Evolutionary conservation across 2,888 invertebrate genomes (phyloP).

Genomic region (Muschampia plurimacula): DNA sequence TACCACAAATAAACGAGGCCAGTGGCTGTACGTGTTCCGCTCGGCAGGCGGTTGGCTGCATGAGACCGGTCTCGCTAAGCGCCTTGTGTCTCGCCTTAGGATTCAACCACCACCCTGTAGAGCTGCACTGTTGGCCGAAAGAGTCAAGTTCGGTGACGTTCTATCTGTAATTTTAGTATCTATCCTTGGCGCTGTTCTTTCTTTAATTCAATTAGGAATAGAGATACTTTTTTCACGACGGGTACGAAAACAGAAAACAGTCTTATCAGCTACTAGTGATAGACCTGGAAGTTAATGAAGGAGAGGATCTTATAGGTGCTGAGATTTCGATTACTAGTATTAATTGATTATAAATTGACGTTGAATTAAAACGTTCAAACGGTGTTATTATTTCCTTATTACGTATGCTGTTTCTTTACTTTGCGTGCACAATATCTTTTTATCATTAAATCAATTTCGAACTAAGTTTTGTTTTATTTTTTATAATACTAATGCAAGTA

Average conservation of each 20-base stretch:
- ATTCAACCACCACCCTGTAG: constrained; percentile 65
- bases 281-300: not conserved
- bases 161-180: constrained; percentile 59
- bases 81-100: constrained; percentile 55
- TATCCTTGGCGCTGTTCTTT: constrained; percentile 54
- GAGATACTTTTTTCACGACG: constrained; percentile 59
- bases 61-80: constrained; percentile 64
- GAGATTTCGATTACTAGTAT: not conserved
- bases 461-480: not conserved
- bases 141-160: constrained; percentile 69
- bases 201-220: constrained; percentile 57
- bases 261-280: not conserved
- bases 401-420: not conserved
- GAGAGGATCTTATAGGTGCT: constrained; percentile 7
- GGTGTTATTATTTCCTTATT: not conserved
- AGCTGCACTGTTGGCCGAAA: constrained; percentile 67
- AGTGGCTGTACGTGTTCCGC: constrained; percentile 62
- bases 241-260: constrained; percentile 36
- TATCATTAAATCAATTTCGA: not conserved
- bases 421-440: not conserved
- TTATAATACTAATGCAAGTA: too few relatives aligned
- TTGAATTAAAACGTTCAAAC: not conserved
- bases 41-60: constrained; percentile 62
- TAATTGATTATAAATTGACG: not conserved
- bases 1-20: constrained; percentile 58